Evolutionary conservation across 2,888 invertebrate species (phyloP), one percentile per base, ranked within the genome.

Genomic region (Conistra vaccinii): DNA sequence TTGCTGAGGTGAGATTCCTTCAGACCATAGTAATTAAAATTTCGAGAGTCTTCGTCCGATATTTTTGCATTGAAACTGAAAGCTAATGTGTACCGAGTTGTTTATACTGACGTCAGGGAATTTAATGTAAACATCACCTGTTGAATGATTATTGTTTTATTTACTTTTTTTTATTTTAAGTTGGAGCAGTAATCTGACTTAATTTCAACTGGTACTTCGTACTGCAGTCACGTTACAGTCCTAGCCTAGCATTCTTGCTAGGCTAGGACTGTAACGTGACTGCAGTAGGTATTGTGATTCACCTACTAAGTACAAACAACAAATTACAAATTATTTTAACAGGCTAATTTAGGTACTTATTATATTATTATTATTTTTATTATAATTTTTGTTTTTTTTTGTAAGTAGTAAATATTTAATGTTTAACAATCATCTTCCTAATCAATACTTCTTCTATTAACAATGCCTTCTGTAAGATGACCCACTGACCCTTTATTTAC

Each of bases 1-100:
- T 98, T 69, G 97, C 97, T 85, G 98, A 98, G 97, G 98, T 98
- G 95, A 94, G 90, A 35, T 51, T 45, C 12, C 29, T 48, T 51
- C 57, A 20, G 42, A 29, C 35, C 23, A 0, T 17, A 60, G 0
- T 2, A 51, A 53, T n/a, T n/a, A 12, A 35, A 53, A n/a, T 42
- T 35, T 61, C 14, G 7, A 35, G n/a, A 48, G 32, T 32, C 1
- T 70, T 14, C 14, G 7, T 57, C 51, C n/a, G 58, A 1, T 39
- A n/a, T 29, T 51, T 65, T n/a, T 1, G 42, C 29, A 35, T 20
- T n/a, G 6, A 17, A 10, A n/a, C n/a, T 0, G 17, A 4, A 10
- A 45, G 53, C 1, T 4, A 55, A 23, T 51, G 10, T 20, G 12
- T 32, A 58, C 17, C 12, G 14, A 42, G n/a, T 35, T 48, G 32